Percentiles rank a stretch among this genome's conserved stretches.
phyloP scores from a whole-genome alignment of 2,797 vertebrate genomes.

The Coendou prehensilis region DNA sequence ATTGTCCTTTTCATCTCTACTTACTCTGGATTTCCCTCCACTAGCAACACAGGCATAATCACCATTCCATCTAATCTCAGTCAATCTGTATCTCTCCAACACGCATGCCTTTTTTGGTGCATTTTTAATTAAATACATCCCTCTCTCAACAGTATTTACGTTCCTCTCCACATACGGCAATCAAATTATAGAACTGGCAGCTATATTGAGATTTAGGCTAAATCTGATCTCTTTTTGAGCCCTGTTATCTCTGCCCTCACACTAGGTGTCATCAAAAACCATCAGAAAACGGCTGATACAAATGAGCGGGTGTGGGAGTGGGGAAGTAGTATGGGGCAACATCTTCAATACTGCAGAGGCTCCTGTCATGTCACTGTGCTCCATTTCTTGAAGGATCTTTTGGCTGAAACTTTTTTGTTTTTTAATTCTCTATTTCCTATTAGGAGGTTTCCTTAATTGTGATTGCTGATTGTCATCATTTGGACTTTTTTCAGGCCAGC shows the following conservation, averaged over 20 bases:
- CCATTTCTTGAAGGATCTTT: not conserved
- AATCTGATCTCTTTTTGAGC: conserved; percentile 18
- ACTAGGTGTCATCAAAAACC: not conserved
- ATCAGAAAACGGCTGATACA: not conserved
- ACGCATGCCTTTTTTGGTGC: not conserved
- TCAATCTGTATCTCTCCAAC: not conserved
- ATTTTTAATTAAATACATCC: not conserved
- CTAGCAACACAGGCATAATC: not conserved
- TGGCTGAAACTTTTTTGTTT: not conserved
- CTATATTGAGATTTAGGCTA: not conserved
- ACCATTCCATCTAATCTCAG: not conserved
- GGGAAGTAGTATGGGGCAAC: not conserved
- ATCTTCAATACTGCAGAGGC: not conserved
- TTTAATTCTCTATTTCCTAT: not conserved
- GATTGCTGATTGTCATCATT: conserved; percentile 14
- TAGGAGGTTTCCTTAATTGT: not conserved
- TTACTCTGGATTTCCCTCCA: conserved; percentile 21
- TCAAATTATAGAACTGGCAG: not conserved
- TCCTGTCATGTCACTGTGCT: not conserved
- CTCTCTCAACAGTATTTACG: not conserved
- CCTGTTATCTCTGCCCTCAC: not conserved
- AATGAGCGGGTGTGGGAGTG: not conserved
- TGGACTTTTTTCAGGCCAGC: not conserved
- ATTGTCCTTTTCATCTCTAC: conserved; percentile 46
- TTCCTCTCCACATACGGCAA: not conserved